Conservation (phyloP, 2,113 vertebrate genomes). For the Chaetorhynchus papuensis region DNA sequence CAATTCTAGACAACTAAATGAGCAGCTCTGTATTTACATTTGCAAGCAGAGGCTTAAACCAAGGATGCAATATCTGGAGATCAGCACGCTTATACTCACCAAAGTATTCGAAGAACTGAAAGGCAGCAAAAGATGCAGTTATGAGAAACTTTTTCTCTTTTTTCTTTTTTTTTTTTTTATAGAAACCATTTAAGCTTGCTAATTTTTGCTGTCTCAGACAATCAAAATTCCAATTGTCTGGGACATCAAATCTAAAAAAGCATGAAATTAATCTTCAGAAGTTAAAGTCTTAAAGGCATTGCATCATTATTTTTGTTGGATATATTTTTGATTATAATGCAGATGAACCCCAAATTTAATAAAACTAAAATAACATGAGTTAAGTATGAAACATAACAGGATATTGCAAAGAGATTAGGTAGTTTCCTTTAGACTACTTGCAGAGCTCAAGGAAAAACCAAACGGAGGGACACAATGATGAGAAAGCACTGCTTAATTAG, state of each 20-base stretch:
- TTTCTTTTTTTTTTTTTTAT: background rate
- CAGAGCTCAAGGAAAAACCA: slow-evolving; percentile 64
- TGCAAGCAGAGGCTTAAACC: slow-evolving; percentile 27
- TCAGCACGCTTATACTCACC: slow-evolving; percentile 13
- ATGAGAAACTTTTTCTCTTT: background rate
- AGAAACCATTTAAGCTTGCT: slow-evolving; percentile 56
- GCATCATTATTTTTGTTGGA: slow-evolving; percentile 84
- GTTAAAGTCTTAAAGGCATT: slow-evolving; percentile 81
- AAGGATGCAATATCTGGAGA: slow-evolving; percentile 23
- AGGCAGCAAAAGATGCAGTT: background rate
- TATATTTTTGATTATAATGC: slow-evolving; percentile 90
- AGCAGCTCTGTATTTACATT: slow-evolving; percentile 7
- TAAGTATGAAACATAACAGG: slow-evolving; percentile 96
- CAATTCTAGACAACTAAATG: background rate
- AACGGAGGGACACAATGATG: background rate
- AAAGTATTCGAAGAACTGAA: background rate
- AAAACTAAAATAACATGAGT: slow-evolving; percentile 93
- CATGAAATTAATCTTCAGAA: slow-evolving; percentile 80
- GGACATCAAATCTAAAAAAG: slow-evolving; percentile 81
- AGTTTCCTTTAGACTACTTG: slow-evolving; percentile 84
- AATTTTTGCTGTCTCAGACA: slow-evolving; percentile 75
- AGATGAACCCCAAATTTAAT: slow-evolving; percentile 88
- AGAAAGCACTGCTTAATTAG: slow-evolving; percentile 42
- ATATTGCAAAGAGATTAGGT: slow-evolving; percentile 97
- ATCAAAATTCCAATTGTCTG: slow-evolving; percentile 78